Evolutionary conservation across 1,140 invertebrate species (phyloP), one percentile per base, ranked within the genome.

Genomic region (Caerostris extrusa): DNA sequence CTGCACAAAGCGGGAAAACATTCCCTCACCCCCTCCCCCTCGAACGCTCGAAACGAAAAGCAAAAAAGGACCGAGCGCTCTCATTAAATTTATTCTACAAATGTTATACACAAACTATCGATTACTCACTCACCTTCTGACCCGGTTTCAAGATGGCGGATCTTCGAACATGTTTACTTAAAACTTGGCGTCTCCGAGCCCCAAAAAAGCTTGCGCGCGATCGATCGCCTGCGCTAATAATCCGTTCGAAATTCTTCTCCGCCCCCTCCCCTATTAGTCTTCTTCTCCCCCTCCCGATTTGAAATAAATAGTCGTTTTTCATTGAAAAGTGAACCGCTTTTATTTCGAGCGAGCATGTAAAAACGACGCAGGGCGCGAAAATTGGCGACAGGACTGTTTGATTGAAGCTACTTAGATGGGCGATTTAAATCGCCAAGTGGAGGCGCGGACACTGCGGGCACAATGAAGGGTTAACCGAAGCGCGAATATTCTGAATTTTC

Each of bases 401-500:
- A 3, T 60, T 86, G 85, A n/a, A n/a, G 85, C 57, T 3, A 50
- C 12, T 67, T 55, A 5, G 56, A 53, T n/a, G 56, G 34, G 34
- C 67, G 55, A 71, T 50, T 1, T 77, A 4, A 8, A 56, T n/a
- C n/a, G 88, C 53, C 55, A 81, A 57, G 69, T 53, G 4, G 19
- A 34, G 57, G 88, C 50, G 53, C 19, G 8, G 19, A 6, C 4
- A 58, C 14, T 67, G 88, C 61, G 50, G 10, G 81, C 61, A 50
- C 58, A 89, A 90, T 90, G 67, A 69, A 90, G 81, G 88, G 81
- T 55, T 14, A 77, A 90, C 57, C 88, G 69, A 56, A 90, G 88
- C 88, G 88, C 50, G 88, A 90, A 90, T 53, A 90, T 77, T 90
- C 88, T 69, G 88, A 90, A 81, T 58, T 57, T 90, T 90, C 88